Base-by-base conservation (phyloP, 1,140 invertebrate species). In the Acromyrmex echinatior region DNA sequence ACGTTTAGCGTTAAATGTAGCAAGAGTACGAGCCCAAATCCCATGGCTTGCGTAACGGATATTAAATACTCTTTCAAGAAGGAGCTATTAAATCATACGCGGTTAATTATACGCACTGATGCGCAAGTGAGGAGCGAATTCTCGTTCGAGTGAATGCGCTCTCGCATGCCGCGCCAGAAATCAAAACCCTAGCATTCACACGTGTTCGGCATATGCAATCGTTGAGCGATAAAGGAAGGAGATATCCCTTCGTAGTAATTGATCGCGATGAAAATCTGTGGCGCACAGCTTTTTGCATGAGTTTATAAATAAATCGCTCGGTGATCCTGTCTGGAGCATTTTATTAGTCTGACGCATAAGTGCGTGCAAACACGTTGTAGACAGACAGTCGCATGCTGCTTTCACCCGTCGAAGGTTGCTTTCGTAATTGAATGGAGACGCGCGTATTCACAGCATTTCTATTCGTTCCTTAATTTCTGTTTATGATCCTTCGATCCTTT, bases 161-260 rank as follows among this genome's bases (percentile, higher is more conserved):
- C 18, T 62, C 35, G 56, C n/a, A 7, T 56, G 35, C 56, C 31
- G 73, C 7, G 53, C 35, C 56, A 65, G 28, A 56, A 87, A 89
- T 87, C 58, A 56, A n/a, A 81, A 81, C 14, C 49, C 49, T 21
- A 62, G 88, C 65, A 81, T 79, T 76, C 60, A 39, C 88, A 90
- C 78, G 86, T 90, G 89, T 63, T 51, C 21, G 28, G 18, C 89
- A 87, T 25, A 4, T 70, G 89, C 35, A 73, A 45, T 21, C 25
- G 12, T 12, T 18, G n/a, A 28, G 25, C 25, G 66, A 82, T 28
- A n/a, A 74, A 31, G 21, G 21, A 53, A 49, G 35, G 25, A 53
- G 53, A 62, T 74, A 76, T 63, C 63, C 68, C 78, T 82, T 82
- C 70, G 70, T 16, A 28, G 62, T 35, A 74, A 82, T 82, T 62